A percentile compares a stretch with the other conserved stretches of the same genome.
Evolutionary conservation across 1,140 invertebrate species (phyloP).

Genomic region (Zaprionus ghesquierei): DNA sequence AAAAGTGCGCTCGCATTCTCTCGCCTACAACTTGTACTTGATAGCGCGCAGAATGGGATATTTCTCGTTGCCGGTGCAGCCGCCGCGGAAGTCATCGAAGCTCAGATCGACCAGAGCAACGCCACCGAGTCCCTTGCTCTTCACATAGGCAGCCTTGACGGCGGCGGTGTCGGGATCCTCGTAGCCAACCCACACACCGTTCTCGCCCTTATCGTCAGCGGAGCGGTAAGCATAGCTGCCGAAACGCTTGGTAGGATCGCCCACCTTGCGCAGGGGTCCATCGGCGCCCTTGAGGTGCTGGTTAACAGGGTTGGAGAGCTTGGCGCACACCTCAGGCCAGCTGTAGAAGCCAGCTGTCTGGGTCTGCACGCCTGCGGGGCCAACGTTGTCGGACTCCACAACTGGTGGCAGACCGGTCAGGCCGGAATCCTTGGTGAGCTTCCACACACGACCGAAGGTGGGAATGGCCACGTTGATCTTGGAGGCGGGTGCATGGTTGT

Average conservation of each 20-base stretch:
- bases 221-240: slow-evolving; percentile 90
- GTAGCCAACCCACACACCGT: slow-evolving; percentile 94
- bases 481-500: slow-evolving; percentile 86
- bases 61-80: slow-evolving; percentile 89
- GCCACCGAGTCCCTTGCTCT: slow-evolving; percentile 90
- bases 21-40: slow-evolving; percentile 84
- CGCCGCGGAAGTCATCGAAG: slow-evolving; percentile 92
- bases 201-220: slow-evolving; percentile 87
- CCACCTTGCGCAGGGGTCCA: slow-evolving; percentile 87
- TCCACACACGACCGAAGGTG: slow-evolving; percentile 92
- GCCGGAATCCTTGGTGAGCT: slow-evolving; percentile 88
- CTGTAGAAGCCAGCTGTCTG: slow-evolving; percentile 89
- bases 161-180: slow-evolving; percentile 93
- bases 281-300: slow-evolving; percentile 85
- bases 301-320: slow-evolving; percentile 87
- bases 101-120: slow-evolving; percentile 91
- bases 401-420: slow-evolving; percentile 90
- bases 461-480: slow-evolving; percentile 94
- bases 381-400: slow-evolving; percentile 86
- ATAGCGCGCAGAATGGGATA: slow-evolving; percentile 88
- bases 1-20: not conserved
- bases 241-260: slow-evolving; percentile 90
- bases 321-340: slow-evolving; percentile 91
- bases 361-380: slow-evolving; percentile 86
- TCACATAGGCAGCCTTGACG: slow-evolving; percentile 90